Conservation (phyloP, 1,140 invertebrate species). For the Listronotus oregonensis region DNA sequence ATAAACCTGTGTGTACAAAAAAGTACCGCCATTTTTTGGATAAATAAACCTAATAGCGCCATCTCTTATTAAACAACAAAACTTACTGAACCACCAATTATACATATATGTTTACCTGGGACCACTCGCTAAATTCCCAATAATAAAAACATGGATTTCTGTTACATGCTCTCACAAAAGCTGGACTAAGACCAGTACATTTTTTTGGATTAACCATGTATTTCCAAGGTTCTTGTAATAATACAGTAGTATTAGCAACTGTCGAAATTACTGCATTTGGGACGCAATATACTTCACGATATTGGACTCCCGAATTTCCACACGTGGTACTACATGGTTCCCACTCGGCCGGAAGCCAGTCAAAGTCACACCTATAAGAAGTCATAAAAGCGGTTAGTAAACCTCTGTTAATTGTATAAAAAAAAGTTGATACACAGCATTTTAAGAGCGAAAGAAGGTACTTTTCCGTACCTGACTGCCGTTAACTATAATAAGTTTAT, state of each 20-base stretch:
- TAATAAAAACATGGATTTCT: conserved; percentile 65
- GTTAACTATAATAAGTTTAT: no score
- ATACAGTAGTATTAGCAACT: conserved; percentile 26
- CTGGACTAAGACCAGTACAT: conserved; percentile 59
- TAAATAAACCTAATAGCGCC: no score
- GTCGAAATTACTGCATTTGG: conserved; percentile 48
- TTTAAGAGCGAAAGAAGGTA: no score
- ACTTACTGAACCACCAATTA: no score
- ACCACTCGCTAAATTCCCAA: conserved; percentile 73
- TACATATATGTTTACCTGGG: conserved; percentile 62
- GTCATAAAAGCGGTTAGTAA: no score
- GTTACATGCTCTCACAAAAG: conserved; percentile 63
- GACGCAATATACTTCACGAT: conserved; percentile 68
- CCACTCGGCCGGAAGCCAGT: conserved; percentile 67
- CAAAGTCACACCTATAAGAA: conserved; percentile 64
- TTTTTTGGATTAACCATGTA: conserved; percentile 61
- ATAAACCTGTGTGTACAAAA: background rate
- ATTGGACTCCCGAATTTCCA: conserved; percentile 63
- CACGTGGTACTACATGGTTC: conserved; percentile 69
- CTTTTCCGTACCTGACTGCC: no score
- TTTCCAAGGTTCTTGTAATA: conserved; percentile 55
- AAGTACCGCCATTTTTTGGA: no score
- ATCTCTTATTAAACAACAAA: no score
- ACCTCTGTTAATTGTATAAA: background rate
- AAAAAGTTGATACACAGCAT: no score